These are phyloP conservation scores for Sicus ferrugineus DNA, from an alignment of 2,888 invertebrate genomes.

Conservation along the genomic window DNA sequence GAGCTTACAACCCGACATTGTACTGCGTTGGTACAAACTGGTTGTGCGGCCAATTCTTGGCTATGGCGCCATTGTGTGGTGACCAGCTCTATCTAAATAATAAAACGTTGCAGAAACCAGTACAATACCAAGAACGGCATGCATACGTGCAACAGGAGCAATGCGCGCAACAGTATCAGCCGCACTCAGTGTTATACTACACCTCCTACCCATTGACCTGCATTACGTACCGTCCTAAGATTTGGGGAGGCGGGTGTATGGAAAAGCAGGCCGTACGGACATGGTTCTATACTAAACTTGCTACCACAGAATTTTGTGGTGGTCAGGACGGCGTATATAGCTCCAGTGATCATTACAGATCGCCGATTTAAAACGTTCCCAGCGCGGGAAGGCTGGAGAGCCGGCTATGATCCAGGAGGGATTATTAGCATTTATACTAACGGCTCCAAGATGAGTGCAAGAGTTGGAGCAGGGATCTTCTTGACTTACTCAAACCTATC, in stretches of 20 bases:
- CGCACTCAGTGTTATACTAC: too few species aligned
- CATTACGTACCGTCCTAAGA: too few species aligned
- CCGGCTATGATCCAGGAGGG: neutral
- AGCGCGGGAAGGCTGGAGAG: neutral
- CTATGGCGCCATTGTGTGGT: neutral
- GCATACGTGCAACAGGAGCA: neutral
- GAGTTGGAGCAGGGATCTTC: too few species aligned
- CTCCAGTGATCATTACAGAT: neutral
- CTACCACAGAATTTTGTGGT: neutral
- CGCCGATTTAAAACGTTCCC: neutral
- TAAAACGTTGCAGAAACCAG: neutral
- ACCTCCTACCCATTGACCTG: too few species aligned
- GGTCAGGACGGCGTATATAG: neutral
- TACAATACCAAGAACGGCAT: neutral
- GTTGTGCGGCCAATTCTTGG: neutral
- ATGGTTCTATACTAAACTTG: too few species aligned
- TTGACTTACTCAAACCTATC: too few species aligned
- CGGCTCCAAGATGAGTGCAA: too few species aligned
- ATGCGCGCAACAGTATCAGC: too few species aligned
- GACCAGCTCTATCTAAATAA: neutral
- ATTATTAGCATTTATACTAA: too few species aligned
- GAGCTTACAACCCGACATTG: too few species aligned
- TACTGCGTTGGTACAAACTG: neutral
- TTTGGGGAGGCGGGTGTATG: too few species aligned
- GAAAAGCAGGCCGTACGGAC: too few species aligned